Conservation (phyloP, 2,888 invertebrate genomes). For the Tenthredo mesomela region DNA sequence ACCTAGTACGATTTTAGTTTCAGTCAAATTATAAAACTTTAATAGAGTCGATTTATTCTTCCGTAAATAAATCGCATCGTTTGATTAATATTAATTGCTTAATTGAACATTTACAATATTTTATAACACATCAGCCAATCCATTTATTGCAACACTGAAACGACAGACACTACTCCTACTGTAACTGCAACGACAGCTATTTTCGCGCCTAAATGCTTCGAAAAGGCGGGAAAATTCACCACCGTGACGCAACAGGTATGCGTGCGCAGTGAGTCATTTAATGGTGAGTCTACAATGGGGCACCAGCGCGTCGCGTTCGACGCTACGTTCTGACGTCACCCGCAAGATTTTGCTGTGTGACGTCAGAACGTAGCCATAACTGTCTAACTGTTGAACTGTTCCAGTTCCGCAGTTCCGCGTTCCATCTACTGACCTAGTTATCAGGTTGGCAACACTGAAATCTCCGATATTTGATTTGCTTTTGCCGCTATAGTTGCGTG, state of each 20-base stretch:
- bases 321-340: too few relatives aligned
- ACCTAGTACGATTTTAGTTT: not conserved
- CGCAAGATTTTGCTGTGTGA: too few relatives aligned
- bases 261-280: not conserved
- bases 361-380: too few relatives aligned
- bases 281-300: too few relatives aligned
- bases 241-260: not conserved
- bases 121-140: not conserved
- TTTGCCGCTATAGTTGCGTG: too few relatives aligned
- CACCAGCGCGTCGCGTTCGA: too few relatives aligned
- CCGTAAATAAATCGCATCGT: not conserved
- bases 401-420: not conserved
- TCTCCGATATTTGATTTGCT: too few relatives aligned
- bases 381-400: not conserved
- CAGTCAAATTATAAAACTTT: not conserved
- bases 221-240: slow-evolving; percentile 30
- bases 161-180: not conserved
- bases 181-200: slow-evolving; percentile 18
- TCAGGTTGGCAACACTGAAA: too few relatives aligned
- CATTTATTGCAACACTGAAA: not conserved
- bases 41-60: not conserved
- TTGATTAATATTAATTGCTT: not conserved
- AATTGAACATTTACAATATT: not conserved
- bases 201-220: slow-evolving; percentile 28
- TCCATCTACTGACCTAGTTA: too few relatives aligned